Evolutionary conservation across 2,797 vertebrate species (phyloP).

Genomic region (Phoeniculus purpureus): DNA sequence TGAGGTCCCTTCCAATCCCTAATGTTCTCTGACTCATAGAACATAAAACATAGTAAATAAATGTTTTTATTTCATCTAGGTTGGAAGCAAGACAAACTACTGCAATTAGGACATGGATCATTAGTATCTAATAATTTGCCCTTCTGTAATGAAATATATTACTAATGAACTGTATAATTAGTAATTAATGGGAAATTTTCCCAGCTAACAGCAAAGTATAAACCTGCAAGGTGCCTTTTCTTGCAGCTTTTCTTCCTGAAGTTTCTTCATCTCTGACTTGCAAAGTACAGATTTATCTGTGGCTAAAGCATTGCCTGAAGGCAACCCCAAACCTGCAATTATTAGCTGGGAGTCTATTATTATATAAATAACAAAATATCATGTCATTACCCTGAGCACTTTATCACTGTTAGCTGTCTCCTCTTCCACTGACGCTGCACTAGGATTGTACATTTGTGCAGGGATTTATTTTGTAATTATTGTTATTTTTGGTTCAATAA

Average conservation of each 20-base stretch:
- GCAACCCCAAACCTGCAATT: neutral
- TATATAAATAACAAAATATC: neutral
- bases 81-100: conserved; percentile 47
- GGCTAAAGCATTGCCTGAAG: neutral
- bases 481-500: neutral
- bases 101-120: conserved; percentile 53
- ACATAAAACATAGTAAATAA: neutral
- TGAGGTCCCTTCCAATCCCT: too few relatives aligned
- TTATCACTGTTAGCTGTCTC: neutral
- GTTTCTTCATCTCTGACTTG: neutral
- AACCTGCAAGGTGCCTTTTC: conserved; percentile 35
- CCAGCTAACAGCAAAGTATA: neutral
- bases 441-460: neutral
- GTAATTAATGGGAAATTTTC: conserved; percentile 37
- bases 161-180: conserved; percentile 56
- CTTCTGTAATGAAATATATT: conserved; percentile 55
- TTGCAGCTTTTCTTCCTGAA: neutral
- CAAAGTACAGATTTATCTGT: neutral
- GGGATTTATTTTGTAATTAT: neutral
- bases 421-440: neutral
- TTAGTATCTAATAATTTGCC: conserved; percentile 49
- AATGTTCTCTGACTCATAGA: neutral
- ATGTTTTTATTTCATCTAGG: conserved; percentile 8
- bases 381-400: neutral
- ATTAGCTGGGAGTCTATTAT: neutral